Base-by-base conservation (phyloP, 2,797 vertebrate species). In the Xenentodon cancila region DNA sequence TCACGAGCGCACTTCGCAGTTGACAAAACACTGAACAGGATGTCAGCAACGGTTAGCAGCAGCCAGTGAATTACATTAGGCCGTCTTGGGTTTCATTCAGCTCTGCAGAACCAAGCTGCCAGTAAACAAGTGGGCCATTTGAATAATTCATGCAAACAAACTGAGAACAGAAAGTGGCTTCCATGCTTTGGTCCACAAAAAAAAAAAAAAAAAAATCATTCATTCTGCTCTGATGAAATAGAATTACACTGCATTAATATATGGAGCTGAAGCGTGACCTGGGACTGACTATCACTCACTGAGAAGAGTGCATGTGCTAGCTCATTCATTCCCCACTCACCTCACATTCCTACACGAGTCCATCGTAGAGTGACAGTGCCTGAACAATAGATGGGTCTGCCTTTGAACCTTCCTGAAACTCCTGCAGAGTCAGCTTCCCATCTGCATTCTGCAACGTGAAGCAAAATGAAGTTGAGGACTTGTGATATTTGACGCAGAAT, bases 361-460 rank as follows among this genome's bases (percentile, higher is more conserved):
- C 96, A 0, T 97, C 96, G 16, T 98, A 98, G 79, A 97, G 96
- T 22, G 95, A 96, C 62, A 99, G 92, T 0, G 97, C 98, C 92
- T 99, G 98, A 80, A 99, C 97, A 1, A 99, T 99, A 77, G 97
- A 99, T 12, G 98, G 97, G 85, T 99, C 97, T 0, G 97, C 97
- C 91, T 99, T 99, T 55, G 97, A 99, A 17, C 98, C 98, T 84
- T 99, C 97, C 92, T 98, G 97, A 50, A 99, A 99, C 54, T 99
- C 98, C 91, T 99, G 98, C 89, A 99, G 94, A 1, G 98, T 98
- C 89, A 99, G 92, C 91, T 97, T 98, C 73, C 98, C 98, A 0
- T 99, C 98, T 0, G 96, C 95, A 0, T 99, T 99, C 97, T 99
- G 94, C 27, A 89, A 69, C 40, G 78, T 21, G 43, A 68, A 44